phyloP scores from a whole-genome alignment of 2,797 vertebrate species.

The Sebastes iracundus region DNA sequence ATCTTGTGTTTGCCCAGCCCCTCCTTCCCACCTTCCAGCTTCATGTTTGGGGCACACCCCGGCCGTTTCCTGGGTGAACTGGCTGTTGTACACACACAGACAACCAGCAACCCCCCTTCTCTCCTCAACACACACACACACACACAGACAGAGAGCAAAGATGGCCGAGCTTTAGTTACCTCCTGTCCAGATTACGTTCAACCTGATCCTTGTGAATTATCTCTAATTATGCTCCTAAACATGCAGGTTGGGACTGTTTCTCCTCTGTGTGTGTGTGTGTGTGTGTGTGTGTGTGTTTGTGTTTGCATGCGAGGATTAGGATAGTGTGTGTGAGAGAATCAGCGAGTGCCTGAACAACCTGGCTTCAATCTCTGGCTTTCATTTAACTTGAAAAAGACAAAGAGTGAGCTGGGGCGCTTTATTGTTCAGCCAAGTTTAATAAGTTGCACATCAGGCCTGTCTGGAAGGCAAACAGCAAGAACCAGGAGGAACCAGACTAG shows the following conservation, averaged over 20 bases:
- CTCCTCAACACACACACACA: not conserved
- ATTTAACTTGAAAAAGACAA: conserved; percentile 62
- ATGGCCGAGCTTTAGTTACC: conserved; percentile 66
- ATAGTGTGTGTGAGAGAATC: conserved; percentile 55
- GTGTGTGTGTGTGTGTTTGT: conserved; percentile 40
- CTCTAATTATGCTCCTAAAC: conserved; percentile 72
- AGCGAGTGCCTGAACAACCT: conserved; percentile 44
- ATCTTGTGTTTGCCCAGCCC: conserved; percentile 73
- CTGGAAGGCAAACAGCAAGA: conserved; percentile 43
- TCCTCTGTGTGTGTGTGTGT: conserved; percentile 54
- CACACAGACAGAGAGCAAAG: conserved; percentile 5
- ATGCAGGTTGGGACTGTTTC: conserved; percentile 67
- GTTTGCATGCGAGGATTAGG: conserved; percentile 51
- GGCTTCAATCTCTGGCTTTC: conserved; percentile 67
- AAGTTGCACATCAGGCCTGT: conserved; percentile 40
- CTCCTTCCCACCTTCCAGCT: conserved; percentile 67
- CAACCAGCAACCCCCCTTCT: not conserved
- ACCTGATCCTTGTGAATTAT: conserved; percentile 80
- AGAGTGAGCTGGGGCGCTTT: conserved; percentile 17
- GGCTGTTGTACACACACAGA: conserved; percentile 17
- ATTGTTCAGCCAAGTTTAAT: conserved; percentile 49
- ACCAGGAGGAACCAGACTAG: conserved; percentile 21
- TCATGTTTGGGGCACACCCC: conserved; percentile 75
- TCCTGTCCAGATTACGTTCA: conserved; percentile 76
- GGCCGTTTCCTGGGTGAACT: conserved; percentile 72